Evolutionary conservation across 1,140 invertebrate genomes (phyloP), one percentile per base, ranked within the genome.

Genomic region (Neocloeon triangulifer): DNA sequence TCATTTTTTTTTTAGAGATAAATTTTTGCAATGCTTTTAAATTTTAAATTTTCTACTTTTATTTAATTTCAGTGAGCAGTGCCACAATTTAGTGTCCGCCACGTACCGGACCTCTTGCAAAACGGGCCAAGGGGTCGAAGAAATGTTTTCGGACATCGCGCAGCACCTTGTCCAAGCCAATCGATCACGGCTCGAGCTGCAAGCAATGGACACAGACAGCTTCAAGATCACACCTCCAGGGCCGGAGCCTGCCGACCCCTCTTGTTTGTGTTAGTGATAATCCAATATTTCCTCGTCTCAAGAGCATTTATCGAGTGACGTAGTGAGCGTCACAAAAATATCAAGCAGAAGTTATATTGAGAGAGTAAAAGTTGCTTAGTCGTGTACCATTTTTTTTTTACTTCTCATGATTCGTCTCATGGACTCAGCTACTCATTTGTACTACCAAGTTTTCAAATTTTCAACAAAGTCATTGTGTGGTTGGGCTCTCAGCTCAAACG

Each of bases 31-130:
- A n/a, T n/a, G n/a, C n/a, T n/a, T n/a, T n/a, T n/a, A n/a, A n/a
- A n/a, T 14, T 28, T 8, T 7, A 10, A 3, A 12, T 17, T 31
- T 19, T 31, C 22, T 10, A 18, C 9, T 23, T 17, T 19, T 19
- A 43, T 41, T 43, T 43, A 17, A 41, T 63, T 66, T 36, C 49
- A 78, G 74, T 53, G 79, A 86, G 52, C 82, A 91, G 50, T 91
- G 85, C 50, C 81, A 86, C 45, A 84, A 82, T 47, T 56, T 88
- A 26, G 76, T 94, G 37, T 81, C 72, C 46, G 75, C 70, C 31
- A 76, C 75, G 17, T 92, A 85, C 48, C 82, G 80, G 50, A 85
- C 82, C 12, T 89, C 82, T 14, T 91, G 85, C 45, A 89, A 85
- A 56, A 80, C 70, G 34, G 77, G 79, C 3, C 67, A 71, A 47